These are phyloP conservation scores for Xenops minutus DNA, from an alignment of 2,797 vertebrate genomes.

Conservation along the genomic window DNA sequence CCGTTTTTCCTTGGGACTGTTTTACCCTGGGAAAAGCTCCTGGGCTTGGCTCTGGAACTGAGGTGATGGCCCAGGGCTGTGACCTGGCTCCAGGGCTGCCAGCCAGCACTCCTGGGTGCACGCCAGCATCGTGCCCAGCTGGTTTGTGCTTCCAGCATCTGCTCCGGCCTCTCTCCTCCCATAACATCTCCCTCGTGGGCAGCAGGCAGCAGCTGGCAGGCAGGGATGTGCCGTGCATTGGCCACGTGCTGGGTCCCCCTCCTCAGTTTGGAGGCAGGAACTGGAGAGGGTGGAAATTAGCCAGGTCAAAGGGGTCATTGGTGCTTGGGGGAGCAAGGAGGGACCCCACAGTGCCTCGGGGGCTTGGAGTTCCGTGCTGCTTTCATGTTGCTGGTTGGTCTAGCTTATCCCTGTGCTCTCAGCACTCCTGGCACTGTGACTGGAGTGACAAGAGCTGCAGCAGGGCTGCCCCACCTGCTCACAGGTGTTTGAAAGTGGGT, in stretches of 20 bases:
- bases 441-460: background rate
- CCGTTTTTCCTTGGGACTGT: background rate
- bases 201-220: background rate
- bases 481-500: background rate
- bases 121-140: rapidly evolving
- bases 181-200: background rate
- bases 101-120: background rate
- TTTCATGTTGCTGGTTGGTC: background rate
- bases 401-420: background rate
- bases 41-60: background rate
- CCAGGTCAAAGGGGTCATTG: background rate
- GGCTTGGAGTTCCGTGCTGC: background rate
- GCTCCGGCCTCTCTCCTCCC: background rate
- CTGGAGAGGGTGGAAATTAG: background rate
- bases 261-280: background rate
- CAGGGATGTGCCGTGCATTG: background rate
- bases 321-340: background rate
- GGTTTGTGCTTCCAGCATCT: background rate
- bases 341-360: rapidly evolving
- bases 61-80: background rate
- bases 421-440: background rate
- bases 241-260: background rate
- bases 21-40: background rate
- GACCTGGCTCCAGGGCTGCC: background rate
- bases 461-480: background rate